Evolutionary conservation across 2,113 vertebrate genomes (phyloP).

Genomic region (Ptychochromis oligacanthus): DNA sequence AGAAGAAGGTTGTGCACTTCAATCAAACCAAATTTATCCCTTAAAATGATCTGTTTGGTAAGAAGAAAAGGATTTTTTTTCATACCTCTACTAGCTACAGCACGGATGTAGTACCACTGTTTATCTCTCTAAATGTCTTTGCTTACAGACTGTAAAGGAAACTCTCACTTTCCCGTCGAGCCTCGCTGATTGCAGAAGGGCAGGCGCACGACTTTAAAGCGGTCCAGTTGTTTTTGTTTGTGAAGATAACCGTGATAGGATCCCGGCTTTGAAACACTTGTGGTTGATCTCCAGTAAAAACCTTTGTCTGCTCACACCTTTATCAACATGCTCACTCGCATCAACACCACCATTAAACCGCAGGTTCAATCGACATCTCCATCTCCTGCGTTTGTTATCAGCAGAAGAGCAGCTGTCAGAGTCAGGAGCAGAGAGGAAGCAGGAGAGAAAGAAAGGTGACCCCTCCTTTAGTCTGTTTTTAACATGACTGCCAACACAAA

Average conservation of each 20-base stretch:
- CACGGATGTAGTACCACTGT: not conserved
- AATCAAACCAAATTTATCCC: not conserved
- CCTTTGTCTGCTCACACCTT: conserved; percentile 41
- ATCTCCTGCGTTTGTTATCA: conserved; percentile 36
- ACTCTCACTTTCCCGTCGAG: conserved; percentile 54
- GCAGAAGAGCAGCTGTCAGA: conserved; percentile 31
- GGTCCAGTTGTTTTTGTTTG: conserved; percentile 25
- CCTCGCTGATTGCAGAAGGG: conserved; percentile 49
- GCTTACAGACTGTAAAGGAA: conserved; percentile 40
- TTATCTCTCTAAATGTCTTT: conserved; percentile 11
- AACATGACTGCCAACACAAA: conserved; percentile 38
- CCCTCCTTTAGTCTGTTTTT: conserved; percentile 27
- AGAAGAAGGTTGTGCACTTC: not conserved
- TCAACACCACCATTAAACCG: conserved; percentile 55
- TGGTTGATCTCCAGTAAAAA: conserved; percentile 16
- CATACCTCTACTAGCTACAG: not conserved
- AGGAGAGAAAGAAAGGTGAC: conserved; percentile 33
- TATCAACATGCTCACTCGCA: conserved; percentile 26
- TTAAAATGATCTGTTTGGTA: not conserved
- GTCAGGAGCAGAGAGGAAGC: conserved; percentile 44
- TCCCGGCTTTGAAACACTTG: conserved; percentile 10
- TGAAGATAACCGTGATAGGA: conserved; percentile 50
- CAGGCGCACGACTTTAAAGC: conserved; percentile 38
- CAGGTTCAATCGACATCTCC: conserved; percentile 9
- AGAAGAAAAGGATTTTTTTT: not conserved